These are phyloP conservation scores for Spisula solida DNA, from an alignment of 2,888 invertebrate species.

Conservation along the genomic window DNA sequence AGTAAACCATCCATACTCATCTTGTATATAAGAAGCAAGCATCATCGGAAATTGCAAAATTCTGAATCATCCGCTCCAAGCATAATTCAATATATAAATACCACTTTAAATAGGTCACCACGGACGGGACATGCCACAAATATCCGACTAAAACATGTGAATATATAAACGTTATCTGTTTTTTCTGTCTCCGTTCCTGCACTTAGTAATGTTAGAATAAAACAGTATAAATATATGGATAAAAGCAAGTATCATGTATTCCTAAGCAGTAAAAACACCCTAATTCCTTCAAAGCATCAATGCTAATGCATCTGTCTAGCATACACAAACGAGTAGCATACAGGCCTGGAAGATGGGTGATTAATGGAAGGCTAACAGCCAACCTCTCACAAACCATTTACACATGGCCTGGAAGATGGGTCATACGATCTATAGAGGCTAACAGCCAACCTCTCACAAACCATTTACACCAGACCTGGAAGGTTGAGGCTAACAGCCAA, in stretches of 20 bases:
- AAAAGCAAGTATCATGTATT: neutral
- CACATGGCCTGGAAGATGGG: conserved; percentile 33
- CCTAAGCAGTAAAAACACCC: conserved; percentile 15
- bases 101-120: neutral
- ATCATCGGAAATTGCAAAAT: neutral
- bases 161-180: neutral
- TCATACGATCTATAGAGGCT: neutral
- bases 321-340: neutral
- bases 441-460: neutral
- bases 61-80: neutral
- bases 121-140: neutral
- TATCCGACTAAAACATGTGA: conserved; percentile 8
- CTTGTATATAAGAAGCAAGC: conserved; percentile 13
- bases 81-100: neutral
- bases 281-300: conserved; percentile 17
- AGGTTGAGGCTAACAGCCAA: neutral
- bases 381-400: neutral
- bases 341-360: conserved; percentile 39
- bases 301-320: neutral
- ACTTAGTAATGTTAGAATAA: neutral
- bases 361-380: neutral
- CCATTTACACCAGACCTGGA: conserved; percentile 19
- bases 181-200: neutral
- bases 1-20: neutral
- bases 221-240: neutral